A percentile compares a stretch with the other conserved stretches of the same genome.
Evolutionary conservation across 2,113 vertebrate species (phyloP).

Genomic region (Camelus bactrianus): DNA sequence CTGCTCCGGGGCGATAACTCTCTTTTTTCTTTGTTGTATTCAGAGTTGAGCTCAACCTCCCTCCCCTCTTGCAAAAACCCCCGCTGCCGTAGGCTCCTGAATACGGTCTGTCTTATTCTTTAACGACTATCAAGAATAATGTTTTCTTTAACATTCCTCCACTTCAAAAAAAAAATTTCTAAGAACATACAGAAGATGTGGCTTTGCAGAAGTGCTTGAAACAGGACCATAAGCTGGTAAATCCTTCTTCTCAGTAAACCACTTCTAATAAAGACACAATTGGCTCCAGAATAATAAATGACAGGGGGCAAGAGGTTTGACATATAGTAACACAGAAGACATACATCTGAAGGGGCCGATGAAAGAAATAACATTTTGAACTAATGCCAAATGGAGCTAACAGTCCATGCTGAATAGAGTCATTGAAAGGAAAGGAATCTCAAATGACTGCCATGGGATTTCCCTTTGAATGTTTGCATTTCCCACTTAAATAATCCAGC

Average conservation of each 20-base stretch:
- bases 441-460: neutral
- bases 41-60: neutral
- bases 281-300: constrained; percentile 19
- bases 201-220: neutral
- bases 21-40: neutral
- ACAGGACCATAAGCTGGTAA: neutral
- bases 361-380: neutral
- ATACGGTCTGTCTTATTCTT: neutral
- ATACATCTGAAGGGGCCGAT: neutral
- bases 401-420: neutral
- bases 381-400: neutral
- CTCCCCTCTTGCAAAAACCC: neutral
- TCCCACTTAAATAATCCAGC: neutral
- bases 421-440: neutral
- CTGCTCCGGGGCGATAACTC: neutral
- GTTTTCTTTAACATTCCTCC: neutral
- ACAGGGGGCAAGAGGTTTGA: neutral
- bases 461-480: neutral
- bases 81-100: neutral
- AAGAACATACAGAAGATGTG: neutral
- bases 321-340: neutral
- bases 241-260: neutral
- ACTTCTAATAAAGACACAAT: constrained; percentile 40
- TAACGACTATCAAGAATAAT: neutral
- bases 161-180: neutral